phyloP scores from a whole-genome alignment of 2,797 vertebrate genomes.

The Gastrophryne carolinensis region DNA sequence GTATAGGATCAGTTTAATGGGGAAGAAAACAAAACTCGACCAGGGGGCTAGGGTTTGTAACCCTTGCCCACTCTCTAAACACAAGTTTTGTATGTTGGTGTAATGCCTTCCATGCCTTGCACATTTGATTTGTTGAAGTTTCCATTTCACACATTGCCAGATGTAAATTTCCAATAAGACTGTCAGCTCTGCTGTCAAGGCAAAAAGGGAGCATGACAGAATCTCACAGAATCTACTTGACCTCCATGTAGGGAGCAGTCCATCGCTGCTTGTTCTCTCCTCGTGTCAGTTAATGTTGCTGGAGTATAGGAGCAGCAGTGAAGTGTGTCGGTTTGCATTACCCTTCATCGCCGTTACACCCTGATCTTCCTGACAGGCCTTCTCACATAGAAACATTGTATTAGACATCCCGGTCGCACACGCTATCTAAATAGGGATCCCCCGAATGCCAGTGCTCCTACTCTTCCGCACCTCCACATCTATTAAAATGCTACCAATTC shows the following conservation, averaged over 20 bases:
- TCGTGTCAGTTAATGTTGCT: constrained; percentile 3
- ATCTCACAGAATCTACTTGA: not conserved
- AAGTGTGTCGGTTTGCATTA: constrained; percentile 7
- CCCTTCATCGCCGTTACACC: not conserved
- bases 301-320: not conserved
- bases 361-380: constrained; percentile 36
- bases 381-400: constrained; percentile 6
- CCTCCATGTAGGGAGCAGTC: not conserved
- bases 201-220: too few species aligned
- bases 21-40: too few species aligned
- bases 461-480: not conserved
- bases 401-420: constrained; percentile 25
- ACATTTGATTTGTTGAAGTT: too few species aligned
- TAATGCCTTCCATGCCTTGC: too few species aligned
- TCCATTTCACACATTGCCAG: too few species aligned
- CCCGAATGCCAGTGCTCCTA: not conserved
- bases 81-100: too few species aligned
- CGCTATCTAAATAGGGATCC: not conserved
- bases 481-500: not conserved
- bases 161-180: too few species aligned
- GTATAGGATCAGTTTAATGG: too few species aligned
- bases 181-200: not conserved
- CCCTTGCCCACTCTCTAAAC: too few species aligned
- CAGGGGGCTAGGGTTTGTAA: too few species aligned
- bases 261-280: not conserved